Percentiles rank a stretch among this genome's conserved stretches.
Evolutionary conservation across 1,140 invertebrate species (phyloP).

Genomic region (Drosophila athabasca): DNA sequence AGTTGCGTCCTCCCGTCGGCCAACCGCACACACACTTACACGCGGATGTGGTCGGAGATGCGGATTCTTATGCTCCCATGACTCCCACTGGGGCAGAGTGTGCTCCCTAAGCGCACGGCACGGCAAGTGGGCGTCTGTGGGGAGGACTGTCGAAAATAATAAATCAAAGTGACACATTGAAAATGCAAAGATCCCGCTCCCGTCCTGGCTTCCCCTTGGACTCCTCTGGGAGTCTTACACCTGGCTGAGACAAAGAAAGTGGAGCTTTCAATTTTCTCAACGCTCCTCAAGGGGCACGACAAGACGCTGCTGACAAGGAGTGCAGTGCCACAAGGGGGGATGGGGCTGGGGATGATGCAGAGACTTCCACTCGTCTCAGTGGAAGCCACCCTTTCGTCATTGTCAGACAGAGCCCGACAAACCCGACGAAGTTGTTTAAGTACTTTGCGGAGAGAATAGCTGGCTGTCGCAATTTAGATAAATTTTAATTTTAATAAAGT

Average conservation of each 20-base stretch:
- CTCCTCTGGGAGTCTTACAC: conserved; percentile 15
- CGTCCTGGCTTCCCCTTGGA: not conserved
- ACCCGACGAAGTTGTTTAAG: conserved; percentile 56
- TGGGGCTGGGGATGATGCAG: not conserved
- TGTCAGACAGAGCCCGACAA: conserved; percentile 33
- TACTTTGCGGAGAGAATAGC: conserved; percentile 73
- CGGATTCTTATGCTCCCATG: not conserved
- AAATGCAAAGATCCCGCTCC: conserved; percentile 27
- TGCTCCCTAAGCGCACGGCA: conserved; percentile 18
- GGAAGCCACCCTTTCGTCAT: conserved; percentile 41
- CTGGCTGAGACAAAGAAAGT: conserved; percentile 37
- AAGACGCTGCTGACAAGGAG: conserved; percentile 21
- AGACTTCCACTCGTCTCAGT: conserved; percentile 19
- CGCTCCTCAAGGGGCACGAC: conserved; percentile 45
- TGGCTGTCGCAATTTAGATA: conserved; percentile 77
- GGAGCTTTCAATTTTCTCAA: conserved; percentile 65
- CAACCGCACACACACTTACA: conserved; percentile 40
- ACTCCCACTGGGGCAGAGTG: conserved; percentile 6
- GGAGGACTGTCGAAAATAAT: conserved; percentile 67
- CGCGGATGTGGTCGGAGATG: not conserved
- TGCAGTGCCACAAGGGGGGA: conserved; percentile 11
- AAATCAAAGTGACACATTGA: conserved; percentile 67
- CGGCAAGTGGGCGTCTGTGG: conserved; percentile 13
- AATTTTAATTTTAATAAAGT: conserved; percentile 81
- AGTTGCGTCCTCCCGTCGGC: conserved; percentile 17